Evolutionary conservation across 2,888 invertebrate genomes (phyloP).

Genomic region (Drosophila subsilvestris): DNA sequence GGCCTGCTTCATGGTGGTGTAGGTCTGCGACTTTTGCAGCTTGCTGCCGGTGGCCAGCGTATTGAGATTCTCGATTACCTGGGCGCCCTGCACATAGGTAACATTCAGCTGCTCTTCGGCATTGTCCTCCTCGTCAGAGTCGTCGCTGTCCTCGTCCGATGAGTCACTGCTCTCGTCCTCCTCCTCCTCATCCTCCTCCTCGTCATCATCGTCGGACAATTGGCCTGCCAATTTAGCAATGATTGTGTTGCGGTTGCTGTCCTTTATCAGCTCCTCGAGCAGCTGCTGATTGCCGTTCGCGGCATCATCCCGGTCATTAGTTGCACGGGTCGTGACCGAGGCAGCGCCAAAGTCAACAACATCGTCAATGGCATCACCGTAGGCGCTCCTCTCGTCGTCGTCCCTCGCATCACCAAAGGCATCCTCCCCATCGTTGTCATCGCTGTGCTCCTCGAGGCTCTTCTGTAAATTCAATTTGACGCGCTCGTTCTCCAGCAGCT

Average conservation of each 20-base stretch:
- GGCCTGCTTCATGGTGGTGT: constrained; percentile 76
- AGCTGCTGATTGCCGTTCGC: constrained; percentile 81
- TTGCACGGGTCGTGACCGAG: constrained; percentile 26
- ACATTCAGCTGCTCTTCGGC: constrained; percentile 66
- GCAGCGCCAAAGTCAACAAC: constrained; percentile 68
- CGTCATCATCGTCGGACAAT: constrained; percentile 56
- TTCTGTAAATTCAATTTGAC: constrained; percentile 84
- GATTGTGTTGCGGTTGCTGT: constrained; percentile 80
- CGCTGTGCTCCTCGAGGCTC: constrained; percentile 81
- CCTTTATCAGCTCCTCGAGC: constrained; percentile 76
- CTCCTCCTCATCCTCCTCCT: constrained; percentile 73
- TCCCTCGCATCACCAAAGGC: constrained; percentile 67
- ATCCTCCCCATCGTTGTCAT: constrained; percentile 56
- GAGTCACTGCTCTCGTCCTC: constrained; percentile 74
- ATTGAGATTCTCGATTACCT: constrained; percentile 84
- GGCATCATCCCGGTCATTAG: constrained; percentile 58
- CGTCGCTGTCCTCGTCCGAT: constrained; percentile 70
- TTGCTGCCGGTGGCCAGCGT: constrained; percentile 67
- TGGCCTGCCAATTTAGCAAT: constrained; percentile 68
- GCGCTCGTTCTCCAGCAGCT: constrained; percentile 83
- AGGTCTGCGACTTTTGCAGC: constrained; percentile 81
- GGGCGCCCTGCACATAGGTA: constrained; percentile 81
- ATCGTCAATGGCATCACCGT: constrained; percentile 71
- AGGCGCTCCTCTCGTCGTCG: constrained; percentile 67
- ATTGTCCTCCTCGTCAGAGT: constrained; percentile 74